Evolutionary conservation across 2,888 invertebrate genomes (phyloP).

Genomic region (Eumerus sabulonum): DNA sequence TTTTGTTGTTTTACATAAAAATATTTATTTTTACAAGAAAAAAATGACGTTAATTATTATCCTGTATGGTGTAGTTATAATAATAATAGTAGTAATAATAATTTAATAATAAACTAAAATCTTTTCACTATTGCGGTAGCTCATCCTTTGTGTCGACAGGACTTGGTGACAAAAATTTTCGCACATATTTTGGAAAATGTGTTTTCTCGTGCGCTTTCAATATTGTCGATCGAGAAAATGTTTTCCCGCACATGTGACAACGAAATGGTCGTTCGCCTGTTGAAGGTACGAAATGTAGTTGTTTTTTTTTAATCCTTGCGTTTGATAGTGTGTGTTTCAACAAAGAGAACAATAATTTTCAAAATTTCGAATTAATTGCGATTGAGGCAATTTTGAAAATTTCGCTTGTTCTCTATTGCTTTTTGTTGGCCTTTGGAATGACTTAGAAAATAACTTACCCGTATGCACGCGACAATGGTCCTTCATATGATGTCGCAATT

Average conservation of each 20-base stretch:
- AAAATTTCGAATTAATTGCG: too few relatives aligned
- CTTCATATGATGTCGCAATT: slow-evolving; percentile 95
- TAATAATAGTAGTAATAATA: slow-evolving; percentile 79
- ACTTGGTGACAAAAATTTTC: slow-evolving; percentile 92
- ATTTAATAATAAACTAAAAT: slow-evolving; percentile 79
- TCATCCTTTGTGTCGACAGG: slow-evolving; percentile 91
- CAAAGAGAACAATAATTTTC: slow-evolving; percentile 31
- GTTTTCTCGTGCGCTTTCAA: slow-evolving; percentile 96
- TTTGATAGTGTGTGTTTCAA: too few relatives aligned
- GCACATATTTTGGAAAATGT: slow-evolving; percentile 94
- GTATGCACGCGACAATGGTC: slow-evolving; percentile 96
- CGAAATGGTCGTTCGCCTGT: slow-evolving; percentile 91
- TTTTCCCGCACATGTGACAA: slow-evolving; percentile 93
- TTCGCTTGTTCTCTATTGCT: slow-evolving; percentile 27
- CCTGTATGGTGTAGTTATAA: slow-evolving; percentile 75
- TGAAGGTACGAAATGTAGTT: slow-evolving; percentile 22
- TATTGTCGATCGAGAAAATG: slow-evolving; percentile 93
- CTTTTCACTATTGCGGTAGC: slow-evolving; percentile 85
- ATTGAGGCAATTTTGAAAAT: not conserved
- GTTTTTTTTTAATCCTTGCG: too few relatives aligned
- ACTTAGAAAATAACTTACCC: slow-evolving; percentile 80
- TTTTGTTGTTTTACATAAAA: slow-evolving; percentile 55
- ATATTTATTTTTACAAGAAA: slow-evolving; percentile 68
- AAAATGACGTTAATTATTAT: slow-evolving; percentile 71
- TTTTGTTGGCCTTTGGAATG: not conserved